Percentiles rank a stretch among this genome's conserved stretches.
These are phyloP conservation scores for Pogonomyrmex californicus DNA, from an alignment of 1,140 invertebrate species.

Conservation along the genomic window DNA sequence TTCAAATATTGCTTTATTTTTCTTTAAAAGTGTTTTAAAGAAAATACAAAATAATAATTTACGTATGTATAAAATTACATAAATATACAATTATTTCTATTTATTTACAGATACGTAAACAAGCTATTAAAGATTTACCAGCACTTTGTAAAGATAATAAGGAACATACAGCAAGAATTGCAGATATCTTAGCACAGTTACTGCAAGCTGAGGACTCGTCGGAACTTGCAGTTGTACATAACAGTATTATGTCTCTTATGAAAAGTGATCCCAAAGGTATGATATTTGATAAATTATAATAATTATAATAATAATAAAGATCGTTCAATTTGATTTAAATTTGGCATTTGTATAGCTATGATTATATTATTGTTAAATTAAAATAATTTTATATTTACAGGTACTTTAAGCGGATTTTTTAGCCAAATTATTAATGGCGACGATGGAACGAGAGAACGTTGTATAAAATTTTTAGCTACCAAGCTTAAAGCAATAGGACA, in stretches of 20 bases:
- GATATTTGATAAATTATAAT: not conserved
- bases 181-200: conserved; percentile 96
- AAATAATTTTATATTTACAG: conserved; percentile 79
- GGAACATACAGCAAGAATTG: conserved; percentile 94
- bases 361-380: conserved; percentile 3
- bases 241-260: conserved; percentile 89
- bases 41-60: not conserved
- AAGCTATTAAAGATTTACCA: conserved; percentile 98
- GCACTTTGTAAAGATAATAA: conserved; percentile 94
- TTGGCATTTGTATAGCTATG: not conserved
- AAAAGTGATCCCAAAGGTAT: conserved; percentile 89
- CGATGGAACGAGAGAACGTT: conserved; percentile 93
- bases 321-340: not conserved
- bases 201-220: conserved; percentile 94
- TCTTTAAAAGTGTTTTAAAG: not conserved
- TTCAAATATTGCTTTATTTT: conserved; percentile 9
- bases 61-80: not conserved
- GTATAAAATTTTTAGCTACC: conserved; percentile 94
- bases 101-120: conserved; percentile 94
- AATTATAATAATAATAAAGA: not conserved
- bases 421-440: conserved; percentile 94
- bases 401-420: conserved; percentile 94
- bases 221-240: conserved; percentile 94
- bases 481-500: conserved; percentile 94
- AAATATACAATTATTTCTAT: conserved; percentile 15